Evolutionary conservation across 2,113 vertebrate genomes (phyloP), one percentile per base, ranked within the genome.

Genomic region (Verasper variegatus): DNA sequence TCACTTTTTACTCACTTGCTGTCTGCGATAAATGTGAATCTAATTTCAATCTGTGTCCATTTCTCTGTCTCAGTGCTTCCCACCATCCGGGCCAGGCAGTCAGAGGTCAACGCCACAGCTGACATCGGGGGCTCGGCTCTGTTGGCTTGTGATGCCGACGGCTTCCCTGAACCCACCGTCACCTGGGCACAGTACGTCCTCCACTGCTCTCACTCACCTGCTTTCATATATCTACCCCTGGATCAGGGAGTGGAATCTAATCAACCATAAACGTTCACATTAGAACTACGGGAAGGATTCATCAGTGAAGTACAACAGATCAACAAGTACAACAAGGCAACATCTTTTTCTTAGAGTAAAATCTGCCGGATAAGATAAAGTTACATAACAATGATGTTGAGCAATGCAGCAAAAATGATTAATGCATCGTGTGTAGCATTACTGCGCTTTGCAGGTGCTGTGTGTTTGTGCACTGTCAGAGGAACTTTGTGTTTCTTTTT

Each of bases 81-180:
- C 55, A 97, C 93, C 1, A 96, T 99, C 82, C 95, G 96, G 0
- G 95, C 96, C 84, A 89, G 96, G 77, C 95, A 97, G 89, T 89
- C 89, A 0, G 94, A 93, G 10, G 93, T 99, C 91, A 99, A 99
- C 7, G 96, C 97, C 58, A 99, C 98, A 0, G 98, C 97, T 12
- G 97, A 96, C 86, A 91, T 96, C 35, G 92, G 94, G 24, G 94
- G 93, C 87, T 92, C 96, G 0, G 96, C 96, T 64, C 93, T 95
- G 79, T 78, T 99, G 88, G 95, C 95, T n/a, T 99, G 98, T 0
- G 96, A 98, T 2, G 97, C 97, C 0, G 97, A 98, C 0, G 98
- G 98, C 51, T 99, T 96, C 81, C 98, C 98, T 1, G 96, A 99
- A 80, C 98, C 98, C 86, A 94, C 92, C 0, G 94, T 99, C 84